Evolutionary conservation across 2,797 vertebrate species (phyloP), one percentile per base, ranked within the genome.

Genomic region (Cichlasoma orientale): DNA sequence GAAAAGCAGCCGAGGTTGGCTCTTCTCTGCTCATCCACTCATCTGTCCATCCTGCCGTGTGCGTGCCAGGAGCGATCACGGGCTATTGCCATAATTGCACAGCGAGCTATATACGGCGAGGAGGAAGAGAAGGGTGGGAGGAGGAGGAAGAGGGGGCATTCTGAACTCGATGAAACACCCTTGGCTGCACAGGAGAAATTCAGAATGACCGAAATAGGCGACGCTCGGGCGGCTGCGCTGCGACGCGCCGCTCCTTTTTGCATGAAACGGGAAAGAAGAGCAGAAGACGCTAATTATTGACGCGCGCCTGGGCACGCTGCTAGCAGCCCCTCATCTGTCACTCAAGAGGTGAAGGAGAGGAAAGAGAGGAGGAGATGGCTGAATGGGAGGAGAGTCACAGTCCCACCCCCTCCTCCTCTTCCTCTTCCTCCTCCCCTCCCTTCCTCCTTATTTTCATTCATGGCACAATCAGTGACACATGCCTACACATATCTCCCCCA

Each of bases 401-500:
- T 61, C 84, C 82, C 82, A 4, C 79, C 23, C 58, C 79, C 63
- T 79, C 55, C 27, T 59, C 52, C 25, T 72, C 23, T 56, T 25
- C 27, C 56, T 3, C 29, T 4, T 33, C 68, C 36, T 38, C 53
- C 27, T 8, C 41, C 59, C 69, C 56, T 59, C 55, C 59, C 74
- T 84, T 59, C 78, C 82, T 86, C 86, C 92, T 94, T 91, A 95
- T 95, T 95, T 94, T 93, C 94, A 95, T 96, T 96, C 95, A 94
- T 93, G 90, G 90, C 95, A 95, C 94, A 95, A 92, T 92, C 94
- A 92, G 83, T 90, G 84, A 91, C 90, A 86, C 86, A 82, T 83
- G 78, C 85, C 80, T 69, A 55, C 89, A 81, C 89, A 81, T 89
- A 84, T 90, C 90, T 88, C 83, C 85, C 80, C 78, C 89, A 87